Evolutionary conservation across 64 coral and sea anemone genomes (phyloP).

Genomic region (Dendronephthya gigantea): DNA sequence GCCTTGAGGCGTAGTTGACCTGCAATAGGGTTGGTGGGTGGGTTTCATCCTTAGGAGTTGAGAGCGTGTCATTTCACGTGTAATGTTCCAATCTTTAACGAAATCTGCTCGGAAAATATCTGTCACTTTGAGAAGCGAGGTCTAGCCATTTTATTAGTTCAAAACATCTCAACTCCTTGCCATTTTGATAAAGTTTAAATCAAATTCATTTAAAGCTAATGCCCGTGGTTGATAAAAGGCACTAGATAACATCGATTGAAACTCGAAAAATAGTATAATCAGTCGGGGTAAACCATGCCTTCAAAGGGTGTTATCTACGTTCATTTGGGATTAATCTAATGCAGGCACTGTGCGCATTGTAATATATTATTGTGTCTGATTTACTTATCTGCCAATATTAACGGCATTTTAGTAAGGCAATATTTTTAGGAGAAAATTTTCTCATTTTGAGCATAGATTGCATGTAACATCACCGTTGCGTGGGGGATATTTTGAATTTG

Average conservation of each 20-base stretch:
- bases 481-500: constrained; percentile 4
- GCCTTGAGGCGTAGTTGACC: not conserved
- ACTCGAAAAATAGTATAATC: too few relatives aligned
- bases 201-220: too few relatives aligned
- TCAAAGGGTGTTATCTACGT: too few relatives aligned
- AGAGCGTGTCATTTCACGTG: not conserved
- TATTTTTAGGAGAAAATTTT: not conserved
- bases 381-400: not conserved
- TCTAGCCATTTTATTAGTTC: too few relatives aligned
- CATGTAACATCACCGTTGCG: not conserved
- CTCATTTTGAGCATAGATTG: not conserved
- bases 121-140: too few relatives aligned
- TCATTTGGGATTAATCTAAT: too few relatives aligned
- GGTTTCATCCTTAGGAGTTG: not conserved
- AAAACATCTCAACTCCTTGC: too few relatives aligned
- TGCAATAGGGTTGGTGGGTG: not conserved
- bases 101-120: too few relatives aligned
- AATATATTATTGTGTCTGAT: not conserved
- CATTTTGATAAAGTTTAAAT: too few relatives aligned
- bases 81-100: not conserved
- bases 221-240: too few relatives aligned
- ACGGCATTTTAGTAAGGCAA: not conserved
- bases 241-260: too few relatives aligned
- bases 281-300: too few relatives aligned
- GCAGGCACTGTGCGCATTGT: not conserved